Conservation (phyloP, 2,888 invertebrate species). For the Drosophila borborema region DNA sequence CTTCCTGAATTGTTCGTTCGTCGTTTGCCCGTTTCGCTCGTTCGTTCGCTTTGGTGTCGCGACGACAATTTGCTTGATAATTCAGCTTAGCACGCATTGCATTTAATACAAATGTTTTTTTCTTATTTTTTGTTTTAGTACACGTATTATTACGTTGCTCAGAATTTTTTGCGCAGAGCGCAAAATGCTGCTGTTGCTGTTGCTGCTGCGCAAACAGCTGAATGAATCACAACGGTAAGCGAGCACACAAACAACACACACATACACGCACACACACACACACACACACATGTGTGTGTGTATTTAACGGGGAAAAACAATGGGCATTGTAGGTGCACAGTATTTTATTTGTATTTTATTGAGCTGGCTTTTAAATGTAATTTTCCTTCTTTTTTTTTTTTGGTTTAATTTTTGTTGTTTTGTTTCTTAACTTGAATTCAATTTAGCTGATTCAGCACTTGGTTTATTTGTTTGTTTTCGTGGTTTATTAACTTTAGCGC, state of each 20-base stretch:
- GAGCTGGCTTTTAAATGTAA: constrained; percentile 12
- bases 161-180: constrained; percentile 64
- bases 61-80: constrained; percentile 47
- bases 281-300: background rate
- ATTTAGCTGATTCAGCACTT: constrained; percentile 37
- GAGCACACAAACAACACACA: constrained; percentile 13
- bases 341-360: constrained; percentile 21
- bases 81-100: constrained; percentile 47
- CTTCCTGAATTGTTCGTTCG: constrained; percentile 61
- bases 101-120: constrained; percentile 34
- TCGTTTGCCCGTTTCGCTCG: constrained; percentile 4
- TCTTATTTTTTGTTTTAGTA: constrained; percentile 24
- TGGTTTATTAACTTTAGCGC: constrained; percentile 43
- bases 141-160: constrained; percentile 45
- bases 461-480: constrained; percentile 45
- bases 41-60: constrained; percentile 13
- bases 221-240: constrained; percentile 75
- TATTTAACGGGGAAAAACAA: constrained; percentile 23
- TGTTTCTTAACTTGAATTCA: background rate
- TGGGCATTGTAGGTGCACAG: constrained; percentile 22
- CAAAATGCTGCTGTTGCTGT: constrained; percentile 28
- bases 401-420: background rate
- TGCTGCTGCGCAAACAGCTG: constrained; percentile 78
- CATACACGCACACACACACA: constrained; percentile 23
- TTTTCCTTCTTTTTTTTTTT: constrained; percentile 38